Evolutionary conservation across 2,888 invertebrate genomes (phyloP), one percentile per base, ranked within the genome.

Genomic region (Syritta pipiens): DNA sequence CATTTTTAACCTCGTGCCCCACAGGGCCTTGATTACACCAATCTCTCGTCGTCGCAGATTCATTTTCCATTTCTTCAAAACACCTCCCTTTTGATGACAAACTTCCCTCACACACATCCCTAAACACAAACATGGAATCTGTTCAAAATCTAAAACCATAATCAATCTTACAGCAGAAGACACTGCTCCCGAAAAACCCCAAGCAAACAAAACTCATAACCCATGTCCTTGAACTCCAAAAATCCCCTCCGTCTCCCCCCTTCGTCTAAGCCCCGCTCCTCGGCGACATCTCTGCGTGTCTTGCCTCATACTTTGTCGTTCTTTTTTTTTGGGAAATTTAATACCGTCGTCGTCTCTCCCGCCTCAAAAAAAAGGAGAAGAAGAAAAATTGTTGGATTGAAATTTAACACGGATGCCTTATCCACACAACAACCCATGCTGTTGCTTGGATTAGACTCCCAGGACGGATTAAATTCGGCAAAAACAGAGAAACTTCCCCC

Each of bases 371-470:
- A 3, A 32, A 4, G 9, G 14, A 30, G 7, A 44, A 17, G 35
- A 35, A 19, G 40, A 53, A 55, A 51, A 26, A 28, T 28, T 40
- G 59, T 55, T 59, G 77, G 65, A 77, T 68, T 74, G 74, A 79
- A 79, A 79, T 68, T 79, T 74, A 79, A 79, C 79, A 79, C 79
- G 67, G 30, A 74, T 62, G 53, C 62, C 57, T 72, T 74, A 79
- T 79, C 79, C 72, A 55, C 63, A 44, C 35, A 55, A 68, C 53
- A 79, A 62, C 57, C 49, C 79, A 63, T 74, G 62, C 79, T 74
- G 67, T 74, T 68, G 79, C 57, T 57, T 74, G 79, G 79, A 79
- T 79, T 79, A 79, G 35, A 79, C 74, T 79, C 57, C 40, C 77
- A 68, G 57, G 49, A 62, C 32, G 60, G 67, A 79, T 79, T 79